Evolutionary conservation across 2,797 vertebrate genomes (phyloP), one percentile per base, ranked within the genome.

Genomic region (Echiichthys vipera): DNA sequence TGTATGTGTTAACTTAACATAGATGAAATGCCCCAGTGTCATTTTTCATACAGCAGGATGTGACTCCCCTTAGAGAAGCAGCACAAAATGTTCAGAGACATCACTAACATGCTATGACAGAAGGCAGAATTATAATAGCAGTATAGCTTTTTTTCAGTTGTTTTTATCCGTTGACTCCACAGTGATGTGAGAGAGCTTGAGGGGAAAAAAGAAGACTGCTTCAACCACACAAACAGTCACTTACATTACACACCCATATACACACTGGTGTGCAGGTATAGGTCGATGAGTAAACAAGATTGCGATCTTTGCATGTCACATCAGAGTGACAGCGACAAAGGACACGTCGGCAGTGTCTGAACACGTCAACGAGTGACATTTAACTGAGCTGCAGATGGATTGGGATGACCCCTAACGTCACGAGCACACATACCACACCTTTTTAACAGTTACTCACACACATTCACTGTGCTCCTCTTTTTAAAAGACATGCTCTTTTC

Each of bases 331-430:
- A 89, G 85, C 81, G 76, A 78, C 78, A 89, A 83, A 92, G 80
- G 85, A 93, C 80, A 90, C 69, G 59, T 85, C 55, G 22, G 51
- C 71, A 25, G 40, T 30, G 46, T 63, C 10, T 14, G 14, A 27
- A 65, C 83, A 84, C 71, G 25, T 87, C 89, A 91, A 7, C 54
- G 36, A 55, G 56, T 92, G 91, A 92, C 92, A 93, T 93, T 92
- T 92, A 87, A 84, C 74, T 64, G 72, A 76, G 80, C 61, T 17
- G 14, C 45, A 81, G 54, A 87, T 59, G 37, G 65, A 74, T 36
- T 8, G 57, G 32, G 55, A 70, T 77, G 84, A 83, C 79, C 84
- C 53, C 43, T 15, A 77, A 74, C 53, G 43, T 70, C 46, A 53
- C 43, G 64, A 22, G 34, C 57, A 57, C 47, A 55, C 34, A 69